These are phyloP conservation scores for Rutpela maculata DNA, from an alignment of 2,888 invertebrate genomes.

Conservation along the genomic window DNA sequence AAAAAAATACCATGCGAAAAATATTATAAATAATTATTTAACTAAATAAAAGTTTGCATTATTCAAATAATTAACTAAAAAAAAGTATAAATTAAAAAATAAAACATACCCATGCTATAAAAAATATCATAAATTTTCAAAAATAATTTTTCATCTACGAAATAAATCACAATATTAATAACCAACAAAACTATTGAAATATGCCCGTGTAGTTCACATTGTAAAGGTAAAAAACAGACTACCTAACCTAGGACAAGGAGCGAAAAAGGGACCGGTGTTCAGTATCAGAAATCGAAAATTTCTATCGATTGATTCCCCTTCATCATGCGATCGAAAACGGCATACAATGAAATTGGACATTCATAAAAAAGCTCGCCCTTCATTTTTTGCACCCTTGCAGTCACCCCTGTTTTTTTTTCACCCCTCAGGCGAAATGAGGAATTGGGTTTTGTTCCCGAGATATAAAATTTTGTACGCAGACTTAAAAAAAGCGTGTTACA, in stretches of 20 bases:
- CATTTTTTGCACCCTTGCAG: conserved; percentile 70
- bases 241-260: conserved; percentile 69
- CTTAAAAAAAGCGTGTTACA: conserved; percentile 62
- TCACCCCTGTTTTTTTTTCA: conserved; percentile 62
- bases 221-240: conserved; percentile 70
- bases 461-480: conserved; percentile 62
- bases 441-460: conserved; percentile 64
- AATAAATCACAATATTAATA: conserved; percentile 35
- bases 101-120: conserved; percentile 31
- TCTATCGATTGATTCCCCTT: conserved; percentile 72
- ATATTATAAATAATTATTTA: too few species aligned
- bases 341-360: conserved; percentile 70
- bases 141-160: background rate
- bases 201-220: conserved; percentile 56
- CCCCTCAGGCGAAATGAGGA: conserved; percentile 61
- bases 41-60: too few species aligned
- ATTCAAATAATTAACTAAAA: background rate
- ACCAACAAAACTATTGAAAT: conserved; percentile 32
- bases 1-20: too few species aligned
- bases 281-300: conserved; percentile 70
- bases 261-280: conserved; percentile 59
- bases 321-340: conserved; percentile 69
- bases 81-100: conserved; percentile 9
- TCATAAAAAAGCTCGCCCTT: conserved; percentile 72
- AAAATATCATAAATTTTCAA: conserved; percentile 24